These are phyloP conservation scores for Myrmecophaga tridactyla DNA, from an alignment of 2,113 vertebrate genomes.

Conservation along the genomic window DNA sequence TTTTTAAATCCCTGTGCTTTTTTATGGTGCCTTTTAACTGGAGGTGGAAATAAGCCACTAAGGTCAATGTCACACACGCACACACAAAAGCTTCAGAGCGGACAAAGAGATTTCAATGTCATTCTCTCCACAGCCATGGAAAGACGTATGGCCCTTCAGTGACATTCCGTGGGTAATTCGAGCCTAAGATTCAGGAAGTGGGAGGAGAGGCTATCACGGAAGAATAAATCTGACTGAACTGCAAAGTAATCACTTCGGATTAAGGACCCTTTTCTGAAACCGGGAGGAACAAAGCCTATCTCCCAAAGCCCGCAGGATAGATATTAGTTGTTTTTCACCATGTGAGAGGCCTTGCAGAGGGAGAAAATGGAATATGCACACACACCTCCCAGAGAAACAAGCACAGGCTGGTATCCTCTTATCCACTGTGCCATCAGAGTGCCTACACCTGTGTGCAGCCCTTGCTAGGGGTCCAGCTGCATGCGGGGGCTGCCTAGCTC, in stretches of 20 bases:
- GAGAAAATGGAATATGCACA: accelerated
- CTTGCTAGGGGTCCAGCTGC: background rate
- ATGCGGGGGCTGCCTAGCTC: too few species aligned
- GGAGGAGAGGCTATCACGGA: conserved; percentile 29
- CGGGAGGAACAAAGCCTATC: conserved; percentile 12
- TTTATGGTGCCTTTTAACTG: background rate
- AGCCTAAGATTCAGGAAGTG: conserved; percentile 15
- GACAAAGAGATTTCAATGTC: conserved; percentile 48
- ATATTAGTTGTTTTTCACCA: background rate
- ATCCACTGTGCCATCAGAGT: accelerated
- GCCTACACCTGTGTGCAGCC: accelerated
- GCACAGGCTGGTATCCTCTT: background rate
- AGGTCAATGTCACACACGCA: background rate
- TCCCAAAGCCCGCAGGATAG: background rate
- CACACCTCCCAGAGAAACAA: background rate
- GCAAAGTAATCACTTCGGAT: conserved; percentile 67
- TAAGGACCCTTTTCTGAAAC: conserved; percentile 64
- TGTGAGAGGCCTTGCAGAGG: background rate
- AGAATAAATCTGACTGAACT: conserved; percentile 70
- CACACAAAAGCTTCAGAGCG: background rate
- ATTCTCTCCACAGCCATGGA: conserved; percentile 37
- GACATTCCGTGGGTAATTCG: conserved; percentile 7
- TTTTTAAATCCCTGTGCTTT: conserved; percentile 15
- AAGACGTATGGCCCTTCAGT: conserved; percentile 65
- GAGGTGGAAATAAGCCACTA: background rate